Conservation (phyloP, 2,888 invertebrate species). For the Pristionchus maxplancki region DNA sequence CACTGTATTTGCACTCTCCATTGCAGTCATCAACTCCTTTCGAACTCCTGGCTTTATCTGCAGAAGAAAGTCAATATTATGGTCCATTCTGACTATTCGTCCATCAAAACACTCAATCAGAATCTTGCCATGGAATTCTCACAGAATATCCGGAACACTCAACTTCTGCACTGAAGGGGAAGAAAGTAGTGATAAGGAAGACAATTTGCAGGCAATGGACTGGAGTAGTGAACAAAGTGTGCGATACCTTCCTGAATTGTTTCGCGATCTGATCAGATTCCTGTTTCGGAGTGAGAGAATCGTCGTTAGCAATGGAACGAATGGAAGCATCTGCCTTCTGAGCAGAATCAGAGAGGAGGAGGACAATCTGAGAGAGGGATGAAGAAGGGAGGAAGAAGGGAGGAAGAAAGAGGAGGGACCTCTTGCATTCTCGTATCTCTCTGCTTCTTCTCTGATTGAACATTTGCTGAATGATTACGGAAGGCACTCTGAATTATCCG, state of each 20-base stretch:
- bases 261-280: slow-evolving; percentile 5
- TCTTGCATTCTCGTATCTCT: not conserved
- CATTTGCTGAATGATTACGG: not conserved
- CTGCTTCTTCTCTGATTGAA: not conserved
- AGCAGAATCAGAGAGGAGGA: slow-evolving; percentile 14
- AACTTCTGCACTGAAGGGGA: not conserved
- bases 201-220: not conserved
- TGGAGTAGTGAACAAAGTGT: not conserved
- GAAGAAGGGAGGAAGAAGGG: not conserved
- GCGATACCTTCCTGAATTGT: slow-evolving; percentile 38
- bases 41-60: slow-evolving; percentile 18
- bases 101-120: not conserved
- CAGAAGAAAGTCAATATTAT: not conserved
- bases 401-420: not conserved
- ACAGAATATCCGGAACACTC: not conserved
- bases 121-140: not conserved
- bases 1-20: slow-evolving; percentile 18
- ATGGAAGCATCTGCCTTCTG: slow-evolving; percentile 30
- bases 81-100: not conserved
- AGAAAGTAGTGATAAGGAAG: not conserved
- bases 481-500: not conserved
- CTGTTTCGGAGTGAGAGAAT: slow-evolving; percentile 38
- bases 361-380: slow-evolving; percentile 26
- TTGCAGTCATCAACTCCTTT: slow-evolving; percentile 39
- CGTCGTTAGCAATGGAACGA: not conserved